Evolutionary conservation across 2,888 invertebrate species (phyloP).

Genomic region (Rotaria sp.): DNA sequence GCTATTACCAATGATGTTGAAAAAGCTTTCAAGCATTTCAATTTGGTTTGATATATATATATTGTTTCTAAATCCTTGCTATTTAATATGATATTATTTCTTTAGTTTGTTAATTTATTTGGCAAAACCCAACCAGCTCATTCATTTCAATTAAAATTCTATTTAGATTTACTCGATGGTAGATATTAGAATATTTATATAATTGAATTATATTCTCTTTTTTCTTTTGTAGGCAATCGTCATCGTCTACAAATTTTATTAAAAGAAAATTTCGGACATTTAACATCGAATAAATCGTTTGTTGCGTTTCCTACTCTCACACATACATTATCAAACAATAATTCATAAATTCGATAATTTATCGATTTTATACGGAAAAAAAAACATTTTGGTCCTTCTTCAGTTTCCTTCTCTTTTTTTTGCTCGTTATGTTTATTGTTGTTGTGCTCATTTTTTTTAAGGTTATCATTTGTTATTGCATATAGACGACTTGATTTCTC

Average conservation of each 20-base stretch:
- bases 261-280: slow-evolving; percentile 61
- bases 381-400: background rate
- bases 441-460: background rate
- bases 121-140: slow-evolving; percentile 40
- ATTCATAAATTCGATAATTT: background rate
- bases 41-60: background rate
- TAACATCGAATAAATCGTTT: slow-evolving; percentile 47
- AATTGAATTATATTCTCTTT: background rate
- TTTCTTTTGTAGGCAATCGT: slow-evolving; percentile 29
- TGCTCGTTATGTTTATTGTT: slow-evolving; percentile 18
- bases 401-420: background rate
- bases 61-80: background rate
- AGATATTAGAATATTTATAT: background rate
- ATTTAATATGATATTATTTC: background rate
- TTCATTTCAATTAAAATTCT: slow-evolving; percentile 39
- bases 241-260: slow-evolving; percentile 39
- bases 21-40: slow-evolving; percentile 57
- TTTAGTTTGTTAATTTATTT: slow-evolving; percentile 38
- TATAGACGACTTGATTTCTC: slow-evolving; percentile 15
- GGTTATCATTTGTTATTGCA: slow-evolving; percentile 23
- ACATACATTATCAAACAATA: background rate
- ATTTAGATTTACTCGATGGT: slow-evolving; percentile 38
- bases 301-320: background rate
- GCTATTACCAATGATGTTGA: slow-evolving; percentile 69
- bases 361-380: background rate